Evolutionary conservation across 2,113 vertebrate genomes (phyloP).

Genomic region (Nothoprocta pentlandii): DNA sequence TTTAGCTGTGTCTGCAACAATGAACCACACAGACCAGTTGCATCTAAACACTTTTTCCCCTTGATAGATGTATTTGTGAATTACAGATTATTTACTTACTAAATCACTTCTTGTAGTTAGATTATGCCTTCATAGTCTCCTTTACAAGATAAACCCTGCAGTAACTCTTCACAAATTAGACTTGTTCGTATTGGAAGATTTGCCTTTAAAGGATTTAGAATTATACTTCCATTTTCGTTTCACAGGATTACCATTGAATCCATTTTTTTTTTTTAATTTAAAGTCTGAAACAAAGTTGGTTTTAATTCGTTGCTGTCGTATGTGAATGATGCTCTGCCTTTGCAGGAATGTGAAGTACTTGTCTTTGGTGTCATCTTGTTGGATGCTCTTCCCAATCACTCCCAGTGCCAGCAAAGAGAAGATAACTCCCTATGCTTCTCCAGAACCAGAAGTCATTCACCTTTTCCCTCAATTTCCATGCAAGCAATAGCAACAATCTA

Average conservation of each 20-base stretch:
- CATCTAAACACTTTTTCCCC: neutral
- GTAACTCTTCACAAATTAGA: neutral
- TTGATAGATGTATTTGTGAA: neutral
- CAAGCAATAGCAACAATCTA: neutral
- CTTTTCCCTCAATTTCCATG: neutral
- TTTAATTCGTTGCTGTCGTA: neutral
- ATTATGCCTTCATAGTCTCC: neutral
- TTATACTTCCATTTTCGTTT: neutral
- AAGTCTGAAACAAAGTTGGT: neutral
- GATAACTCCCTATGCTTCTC: neutral
- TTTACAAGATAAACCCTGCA: neutral
- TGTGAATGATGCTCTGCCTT: neutral
- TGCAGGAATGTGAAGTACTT: neutral
- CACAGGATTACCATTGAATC: neutral
- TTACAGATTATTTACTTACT: neutral
- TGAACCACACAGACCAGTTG: neutral
- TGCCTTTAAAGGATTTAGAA: neutral
- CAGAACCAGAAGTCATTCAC: neutral
- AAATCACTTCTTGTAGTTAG: neutral
- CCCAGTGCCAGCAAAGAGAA: neutral
- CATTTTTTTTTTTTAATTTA: neutral
- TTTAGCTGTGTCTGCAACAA: neutral
- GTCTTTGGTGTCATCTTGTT: slow-evolving; percentile 5
- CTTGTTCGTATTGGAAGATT: neutral
- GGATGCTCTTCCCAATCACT: neutral